Evolutionary conservation across 2,797 vertebrate genomes (phyloP), one percentile per base, ranked within the genome.

Genomic region (Gymnodraco acuticeps): DNA sequence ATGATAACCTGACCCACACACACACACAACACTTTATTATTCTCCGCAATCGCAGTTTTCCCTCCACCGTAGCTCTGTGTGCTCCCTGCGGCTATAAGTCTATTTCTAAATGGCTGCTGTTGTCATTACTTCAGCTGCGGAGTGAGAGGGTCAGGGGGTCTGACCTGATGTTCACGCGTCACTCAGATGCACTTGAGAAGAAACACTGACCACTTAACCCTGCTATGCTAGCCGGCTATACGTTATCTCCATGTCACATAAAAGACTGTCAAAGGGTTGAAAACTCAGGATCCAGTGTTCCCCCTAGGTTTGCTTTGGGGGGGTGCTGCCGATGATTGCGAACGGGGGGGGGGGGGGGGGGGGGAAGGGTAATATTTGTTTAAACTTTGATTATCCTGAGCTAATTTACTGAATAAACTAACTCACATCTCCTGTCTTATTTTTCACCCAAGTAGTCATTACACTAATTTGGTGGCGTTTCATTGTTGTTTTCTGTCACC

Each of bases 181-280:
- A 77, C 79, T 84, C 84, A 82, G 75, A 74, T 88, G 82, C 84
- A 81, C 87, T 90, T 81, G 69, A 86, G 72, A 83, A 55, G 70
- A 78, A 85, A 77, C 75, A 86, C 13, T 75, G 84, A 83, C 79
- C 90, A 90, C 88, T 92, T 91, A 86, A 88, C 89, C 82, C 74
- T 17, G 65, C 58, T 67, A 75, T 6, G n/a, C 73, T 15, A 4
- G 73, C 33, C 11, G 1, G 51, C 71, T 61, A 59, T 70, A 64
- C 42, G 74, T 82, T 55, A 70, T 20, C 73, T 52, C 65, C 23
- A 17, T 52, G 66, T 74, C 60, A 75, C 58, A 51, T 10, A 50
- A 70, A 19, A 64, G 64, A 73, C 58, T 60, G 62, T 75, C 46
- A 73, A 3, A 16, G 54, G 59, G 41, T 59, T 45, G 20, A 19